Percentiles rank a stretch among this genome's conserved stretches.
Evolutionary conservation across 1,140 invertebrate species (phyloP).

Genomic region (Teleopsis dalmanni): DNA sequence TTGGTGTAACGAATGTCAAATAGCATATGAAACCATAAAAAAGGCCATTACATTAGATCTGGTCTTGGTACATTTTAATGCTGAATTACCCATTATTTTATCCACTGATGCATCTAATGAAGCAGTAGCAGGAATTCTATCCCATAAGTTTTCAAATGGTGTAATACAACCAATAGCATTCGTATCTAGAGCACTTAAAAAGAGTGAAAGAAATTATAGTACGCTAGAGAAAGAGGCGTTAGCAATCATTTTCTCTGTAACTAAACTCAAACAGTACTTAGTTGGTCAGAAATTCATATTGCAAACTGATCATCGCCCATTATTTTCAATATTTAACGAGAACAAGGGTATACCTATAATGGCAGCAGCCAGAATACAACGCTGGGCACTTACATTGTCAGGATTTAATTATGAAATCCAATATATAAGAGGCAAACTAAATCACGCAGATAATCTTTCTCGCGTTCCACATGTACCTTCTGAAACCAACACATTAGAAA

Average conservation of each 20-base stretch:
- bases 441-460: constrained; percentile 21
- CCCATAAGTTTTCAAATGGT: constrained; percentile 3
- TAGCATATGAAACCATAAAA: constrained; percentile 23
- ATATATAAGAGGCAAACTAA: constrained; percentile 20
- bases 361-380: constrained; percentile 27
- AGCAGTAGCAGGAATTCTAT: constrained; percentile 13
- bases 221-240: constrained; percentile 22
- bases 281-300: constrained; percentile 32
- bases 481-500: too few relatives aligned
- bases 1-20: constrained; percentile 21
- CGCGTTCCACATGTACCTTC: too few relatives aligned
- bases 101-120: constrained; percentile 13
- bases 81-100: constrained; percentile 13
- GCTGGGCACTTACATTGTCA: constrained; percentile 34
- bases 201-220: constrained; percentile 22
- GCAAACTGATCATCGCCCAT: constrained; percentile 47
- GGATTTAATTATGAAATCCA: constrained; percentile 34
- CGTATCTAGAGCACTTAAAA: constrained; percentile 19
- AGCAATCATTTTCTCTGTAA: constrained; percentile 43
- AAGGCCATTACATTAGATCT: constrained; percentile 8
- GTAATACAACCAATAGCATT: constrained; percentile 19
- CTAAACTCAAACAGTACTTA: constrained; percentile 5
- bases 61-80: constrained; percentile 11
- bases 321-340: constrained; percentile 44
- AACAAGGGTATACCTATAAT: constrained; percentile 29